Evolutionary conservation across 2,797 vertebrate species (phyloP), one percentile per base, ranked within the genome.

Genomic region (Ctenochaetus hawaiiensis): DNA sequence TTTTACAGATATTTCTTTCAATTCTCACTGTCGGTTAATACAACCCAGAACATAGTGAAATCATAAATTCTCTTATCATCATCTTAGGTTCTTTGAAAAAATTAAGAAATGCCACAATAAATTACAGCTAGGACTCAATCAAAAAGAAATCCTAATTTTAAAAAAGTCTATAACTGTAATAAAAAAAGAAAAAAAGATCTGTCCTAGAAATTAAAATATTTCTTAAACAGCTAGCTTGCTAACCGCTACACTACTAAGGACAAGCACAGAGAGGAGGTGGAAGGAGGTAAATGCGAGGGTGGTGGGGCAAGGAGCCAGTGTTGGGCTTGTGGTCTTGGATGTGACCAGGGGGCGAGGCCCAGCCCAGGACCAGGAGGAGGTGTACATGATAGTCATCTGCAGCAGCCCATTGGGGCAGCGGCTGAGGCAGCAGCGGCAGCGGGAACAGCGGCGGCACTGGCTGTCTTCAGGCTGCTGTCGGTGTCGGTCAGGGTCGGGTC

Each of bases 391-490:
- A 94, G 96, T 98, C 97, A 97, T 97, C 97, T 97, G 93, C 97
- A 98, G 96, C 96, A 98, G 94, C 96, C 96, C 92, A 96, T 92
- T 80, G 96, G 93, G 82, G 95, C 94, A 18, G 94, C 88, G 48
- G 96, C 95, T 44, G 72, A 30, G 96, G 95, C 96, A 96, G 93
- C 96, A 63, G 96, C 92, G 16, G 94, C 90, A 8, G 95, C 94
- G 11, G 53, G 23, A 12, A 16, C 53, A 0, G 74, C 18, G 20
- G 53, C 22, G 13, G 56, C 6, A 59, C 60, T 44, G 48, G 41
- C 73, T 53, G 93, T 94, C 94, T 97, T 96, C 77, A 96, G 95
- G 94, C 96, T 97, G 96, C 96, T 95, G 95, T 97, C 96, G 16
- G 96, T 95, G 94, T 96, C 96, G 1, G 97, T 94, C 96, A 96